Percentiles rank a stretch among this genome's conserved stretches.
These are phyloP conservation scores for Misgurnus anguillicaudatus DNA, from an alignment of 2,113 vertebrate genomes.

Conservation along the genomic window DNA sequence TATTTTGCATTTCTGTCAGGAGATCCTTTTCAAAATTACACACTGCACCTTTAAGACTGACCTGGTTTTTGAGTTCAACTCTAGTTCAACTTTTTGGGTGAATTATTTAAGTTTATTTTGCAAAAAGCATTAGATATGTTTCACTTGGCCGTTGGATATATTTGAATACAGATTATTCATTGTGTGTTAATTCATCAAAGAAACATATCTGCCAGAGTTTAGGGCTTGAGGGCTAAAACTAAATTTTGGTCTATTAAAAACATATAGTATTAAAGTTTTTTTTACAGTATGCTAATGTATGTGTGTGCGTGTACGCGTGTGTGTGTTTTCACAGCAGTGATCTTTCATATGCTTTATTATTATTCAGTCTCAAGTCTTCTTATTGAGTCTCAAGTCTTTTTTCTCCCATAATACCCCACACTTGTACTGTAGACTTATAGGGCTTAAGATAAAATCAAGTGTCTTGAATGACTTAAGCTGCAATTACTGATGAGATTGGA, in stretches of 20 bases:
- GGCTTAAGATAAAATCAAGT: conserved; percentile 33
- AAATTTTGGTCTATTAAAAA: not conserved
- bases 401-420: not conserved
- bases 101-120: too few relatives aligned
- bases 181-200: not conserved
- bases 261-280: not conserved
- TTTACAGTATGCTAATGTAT: too few relatives aligned
- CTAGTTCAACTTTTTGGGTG: too few relatives aligned
- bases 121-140: not conserved
- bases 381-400: not conserved
- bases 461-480: conserved; percentile 32
- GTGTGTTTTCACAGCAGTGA: not conserved
- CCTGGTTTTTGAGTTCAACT: too few relatives aligned
- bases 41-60: too few relatives aligned
- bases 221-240: not conserved
- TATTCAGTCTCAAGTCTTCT: not conserved
- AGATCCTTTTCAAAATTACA: too few relatives aligned
- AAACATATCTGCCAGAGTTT: not conserved
- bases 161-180: not conserved
- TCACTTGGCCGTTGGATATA: not conserved
- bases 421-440: conserved; percentile 13
- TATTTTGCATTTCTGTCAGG: too few relatives aligned
- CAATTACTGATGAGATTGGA: conserved; percentile 20
- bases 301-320: not conserved
- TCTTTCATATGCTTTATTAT: conserved; percentile 13